Base-by-base conservation (phyloP, 2,888 invertebrate species). In the Poecilus cupreus region DNA sequence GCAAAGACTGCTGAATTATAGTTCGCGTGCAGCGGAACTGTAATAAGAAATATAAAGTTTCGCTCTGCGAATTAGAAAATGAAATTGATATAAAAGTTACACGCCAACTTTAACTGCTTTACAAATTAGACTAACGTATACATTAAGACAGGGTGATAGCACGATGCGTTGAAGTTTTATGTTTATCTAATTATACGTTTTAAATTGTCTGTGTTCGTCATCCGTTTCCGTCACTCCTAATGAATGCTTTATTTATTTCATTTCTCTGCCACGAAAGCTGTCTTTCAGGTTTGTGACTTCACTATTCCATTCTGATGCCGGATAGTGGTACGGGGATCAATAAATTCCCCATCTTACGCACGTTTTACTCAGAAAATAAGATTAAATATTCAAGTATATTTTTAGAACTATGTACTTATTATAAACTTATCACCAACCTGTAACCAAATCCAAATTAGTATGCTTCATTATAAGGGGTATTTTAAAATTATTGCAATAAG, bases 111-210 rank as follows among this genome's bases (percentile, higher is more conserved):
- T 49, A 72, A 72, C 80, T 72, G 49, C 49, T 46, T 68, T 79
- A 64, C 79, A 79, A 79, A 79, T 78, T 79, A 79, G 79, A 22
- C 64, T 78, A 46, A 78, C 64, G 78, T 78, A 64, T 46, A 78
- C 60, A 64, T 78, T 78, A 78, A 57, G 64, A 64, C 39, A 46
- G 24, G n/a, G 64, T 64, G 64, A 64, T 60, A 43, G 37, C 20
- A 37, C 51, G 64, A 43, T 64, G 78, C 26, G 64, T 64, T 64
- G 39, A 26, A 46, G 60, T 78, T 64, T 43, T 64, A 26, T 78
- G 60, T 78, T 78, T 78, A 78, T 60, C 78, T 78, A 78, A 78
- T 78, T 78, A 78, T 64, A 78, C 78, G 43, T 43, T 64, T 78
- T 60, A 60, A 77, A 77, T 60, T 60, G 37, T 77, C 57, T 13